Evolutionary conservation across 2,888 invertebrate genomes (phyloP), one percentile per base, ranked within the genome.

Genomic region (Eustalomyia histrio): DNA sequence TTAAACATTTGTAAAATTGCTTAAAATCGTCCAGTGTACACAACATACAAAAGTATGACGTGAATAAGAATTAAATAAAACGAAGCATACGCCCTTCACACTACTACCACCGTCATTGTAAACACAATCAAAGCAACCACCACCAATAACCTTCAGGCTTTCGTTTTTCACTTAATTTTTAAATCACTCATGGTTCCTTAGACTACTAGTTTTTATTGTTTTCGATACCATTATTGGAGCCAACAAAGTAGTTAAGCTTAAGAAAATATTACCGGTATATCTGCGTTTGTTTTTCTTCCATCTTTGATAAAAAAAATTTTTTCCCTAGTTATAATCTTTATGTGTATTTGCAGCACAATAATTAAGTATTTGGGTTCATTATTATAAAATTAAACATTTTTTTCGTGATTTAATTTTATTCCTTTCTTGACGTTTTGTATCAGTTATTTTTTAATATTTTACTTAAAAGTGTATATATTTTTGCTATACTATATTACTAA

Each of bases 51-150:
- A 43, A 53, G 65, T 60, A 50, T 58, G 58, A 71, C 58, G 65
- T 65, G 43, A n/a, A n/a, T 72, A 43, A 53, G 65, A 71, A 39
- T 5, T 21, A 21, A 21, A 21, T 21, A 2, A 35, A 35, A 35
- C 35, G 29, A 39, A 71, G 80, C 76, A 81, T 69, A 81, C 80
- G 80, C 80, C 80, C 76, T 81, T 76, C 73, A 65, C 64, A 53
- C 67, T 55, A 73, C 61, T 68, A 69, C 76, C 73, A 80, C 68
- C 68, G 35, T 35, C 58, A 61, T 39, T 18, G 58, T 71, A 75
- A 50, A 67, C 67, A 29, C 29, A 29, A 5, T 5, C 57, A 60
- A 68, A 73, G 53, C 75, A 47, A 74, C 80, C 76, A 81, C 76
- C 80, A 68, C 63, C 58, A 76, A 76, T 73, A 73, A 73, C 68